phyloP scores from a whole-genome alignment of 35 echinoderm and acorn worm genomes.

The Heliocidaris erythrogramma region DNA sequence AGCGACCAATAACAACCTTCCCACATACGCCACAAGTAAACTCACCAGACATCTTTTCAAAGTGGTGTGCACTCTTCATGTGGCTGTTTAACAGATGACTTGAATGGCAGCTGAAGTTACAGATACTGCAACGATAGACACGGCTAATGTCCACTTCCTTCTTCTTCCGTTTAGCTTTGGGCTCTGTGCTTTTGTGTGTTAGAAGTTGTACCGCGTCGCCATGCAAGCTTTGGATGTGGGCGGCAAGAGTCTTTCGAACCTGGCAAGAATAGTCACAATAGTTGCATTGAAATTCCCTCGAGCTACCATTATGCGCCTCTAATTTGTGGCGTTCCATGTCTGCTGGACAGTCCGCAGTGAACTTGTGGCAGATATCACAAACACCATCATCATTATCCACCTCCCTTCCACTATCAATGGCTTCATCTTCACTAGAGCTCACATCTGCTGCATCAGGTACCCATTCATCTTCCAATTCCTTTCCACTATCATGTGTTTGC shows the following conservation, averaged over 20 bases:
- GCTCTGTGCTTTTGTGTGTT: neutral
- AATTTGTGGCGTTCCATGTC: constrained; percentile 4
- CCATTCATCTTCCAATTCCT: neutral
- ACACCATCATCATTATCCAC: constrained; percentile 13
- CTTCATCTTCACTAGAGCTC: neutral
- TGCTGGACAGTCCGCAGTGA: neutral
- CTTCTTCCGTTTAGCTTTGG: neutral
- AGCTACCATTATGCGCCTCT: neutral
- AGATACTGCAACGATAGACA: constrained; percentile 50
- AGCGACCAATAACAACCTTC: constrained; percentile 52
- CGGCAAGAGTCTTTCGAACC: constrained; percentile 46
- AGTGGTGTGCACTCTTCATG: constrained; percentile 42
- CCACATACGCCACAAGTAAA: constrained; percentile 51
- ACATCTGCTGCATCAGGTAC: neutral
- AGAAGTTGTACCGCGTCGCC: neutral
- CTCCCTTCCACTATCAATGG: neutral
- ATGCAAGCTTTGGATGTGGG: constrained; percentile 7
- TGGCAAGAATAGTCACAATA: constrained; percentile 59
- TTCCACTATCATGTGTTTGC: neutral
- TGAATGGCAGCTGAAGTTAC: constrained; percentile 55
- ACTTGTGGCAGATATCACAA: neutral
- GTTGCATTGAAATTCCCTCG: constrained; percentile 36
- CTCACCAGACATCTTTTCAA: constrained; percentile 44
- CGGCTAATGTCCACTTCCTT: neutral
- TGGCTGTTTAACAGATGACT: constrained; percentile 55